Evolutionary conservation across 2,888 invertebrate genomes (phyloP).

Genomic region (Mythimna vitellina): DNA sequence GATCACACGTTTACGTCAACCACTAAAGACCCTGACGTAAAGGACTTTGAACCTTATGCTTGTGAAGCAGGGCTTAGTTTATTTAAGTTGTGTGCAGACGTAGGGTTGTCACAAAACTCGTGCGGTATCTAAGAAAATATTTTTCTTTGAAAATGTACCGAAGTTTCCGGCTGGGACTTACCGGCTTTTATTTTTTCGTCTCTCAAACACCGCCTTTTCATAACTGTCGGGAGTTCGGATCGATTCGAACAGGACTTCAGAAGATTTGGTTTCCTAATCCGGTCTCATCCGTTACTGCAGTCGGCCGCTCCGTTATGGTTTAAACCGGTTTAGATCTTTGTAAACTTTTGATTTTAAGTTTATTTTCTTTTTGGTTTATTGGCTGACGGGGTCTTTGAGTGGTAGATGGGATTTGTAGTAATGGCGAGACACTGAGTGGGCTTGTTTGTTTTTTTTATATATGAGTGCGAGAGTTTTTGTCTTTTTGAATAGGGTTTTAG

Average conservation of each 20-base stretch:
- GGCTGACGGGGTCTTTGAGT: conserved; percentile 31
- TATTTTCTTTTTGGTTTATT: conserved; percentile 66
- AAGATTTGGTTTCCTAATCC: conserved; percentile 82
- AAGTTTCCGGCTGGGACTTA: conserved; percentile 84
- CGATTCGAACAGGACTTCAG: conserved; percentile 74
- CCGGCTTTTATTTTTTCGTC: conserved; percentile 79
- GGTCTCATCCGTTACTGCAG: conserved; percentile 72
- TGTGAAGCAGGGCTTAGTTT: conserved; percentile 51
- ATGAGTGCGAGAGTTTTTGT: background rate
- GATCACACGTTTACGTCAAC: conserved; percentile 52
- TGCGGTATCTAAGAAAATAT: conserved; percentile 84
- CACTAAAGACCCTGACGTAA: conserved; percentile 23
- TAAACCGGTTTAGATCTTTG: conserved; percentile 56
- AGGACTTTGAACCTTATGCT: conserved; percentile 61
- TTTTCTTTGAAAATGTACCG: conserved; percentile 81
- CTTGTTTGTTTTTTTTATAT: background rate
- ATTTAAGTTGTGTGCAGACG: conserved; percentile 41
- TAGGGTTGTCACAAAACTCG: conserved; percentile 76
- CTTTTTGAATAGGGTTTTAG: background rate
- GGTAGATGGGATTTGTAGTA: conserved; percentile 41
- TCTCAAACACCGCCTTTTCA: conserved; percentile 83
- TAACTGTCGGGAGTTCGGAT: conserved; percentile 81
- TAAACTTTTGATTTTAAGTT: conserved; percentile 57
- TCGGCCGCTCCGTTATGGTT: conserved; percentile 46
- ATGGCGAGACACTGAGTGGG: conserved; percentile 7